A percentile compares a stretch with the other conserved stretches of the same genome.
Conservation (phyloP, 1,140 invertebrate species). For the Macrobrachium rosenbergii region DNA sequence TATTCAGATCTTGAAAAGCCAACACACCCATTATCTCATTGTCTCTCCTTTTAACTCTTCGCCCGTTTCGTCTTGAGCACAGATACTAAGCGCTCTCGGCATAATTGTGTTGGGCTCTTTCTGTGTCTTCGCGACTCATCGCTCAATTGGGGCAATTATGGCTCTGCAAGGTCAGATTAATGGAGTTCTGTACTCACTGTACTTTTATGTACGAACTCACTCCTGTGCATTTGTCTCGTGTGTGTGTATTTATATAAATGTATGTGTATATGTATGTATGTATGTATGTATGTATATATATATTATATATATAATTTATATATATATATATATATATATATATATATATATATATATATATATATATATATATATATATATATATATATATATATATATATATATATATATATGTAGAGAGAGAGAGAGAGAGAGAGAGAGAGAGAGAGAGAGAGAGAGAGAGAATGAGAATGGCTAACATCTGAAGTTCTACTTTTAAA, state of each 20-base stretch:
- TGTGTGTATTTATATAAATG: slow-evolving; percentile 3
- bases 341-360: background rate
- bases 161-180: too few relatives aligned
- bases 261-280: background rate
- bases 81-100: too few relatives aligned
- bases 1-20: too few relatives aligned
- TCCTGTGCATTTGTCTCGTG: background rate
- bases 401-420: background rate
- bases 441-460: background rate
- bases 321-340: background rate
- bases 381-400: slow-evolving; percentile 11
- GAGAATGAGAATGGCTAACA: background rate
- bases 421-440: slow-evolving; percentile 8
- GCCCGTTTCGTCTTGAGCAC: too few relatives aligned
- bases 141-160: too few relatives aligned
- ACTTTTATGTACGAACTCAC: background rate
- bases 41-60: too few relatives aligned
- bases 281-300: slow-evolving; percentile 8
- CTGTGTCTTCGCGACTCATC: too few relatives aligned
- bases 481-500: background rate
- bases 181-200: too few relatives aligned
- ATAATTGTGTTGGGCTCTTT: too few relatives aligned
- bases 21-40: too few relatives aligned
- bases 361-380: background rate
- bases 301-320: background rate